These are phyloP conservation scores for Hippocampus barbouri DNA, from an alignment of 2,113 vertebrate species.

Conservation along the genomic window DNA sequence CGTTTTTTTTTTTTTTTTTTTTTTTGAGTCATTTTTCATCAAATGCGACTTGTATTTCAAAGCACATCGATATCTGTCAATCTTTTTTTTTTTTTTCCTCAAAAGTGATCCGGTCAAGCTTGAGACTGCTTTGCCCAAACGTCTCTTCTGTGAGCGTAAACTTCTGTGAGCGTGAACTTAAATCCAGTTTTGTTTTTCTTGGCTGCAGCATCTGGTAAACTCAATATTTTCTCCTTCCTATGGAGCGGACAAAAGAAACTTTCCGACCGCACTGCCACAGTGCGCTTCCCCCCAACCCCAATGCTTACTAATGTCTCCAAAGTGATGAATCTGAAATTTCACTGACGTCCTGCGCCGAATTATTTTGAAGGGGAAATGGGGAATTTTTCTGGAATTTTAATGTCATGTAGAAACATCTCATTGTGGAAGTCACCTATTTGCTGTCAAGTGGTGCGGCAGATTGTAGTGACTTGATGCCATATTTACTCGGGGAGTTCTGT, in stretches of 20 bases:
- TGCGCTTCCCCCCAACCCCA: not conserved
- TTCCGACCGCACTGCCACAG: slow-evolving; percentile 9
- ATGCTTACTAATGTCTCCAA: slow-evolving; percentile 19
- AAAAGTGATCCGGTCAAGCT: too few relatives aligned
- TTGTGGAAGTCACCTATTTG: slow-evolving; percentile 7
- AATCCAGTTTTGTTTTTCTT: slow-evolving; percentile 17
- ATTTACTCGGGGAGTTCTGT: not conserved
- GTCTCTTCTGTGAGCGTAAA: not conserved
- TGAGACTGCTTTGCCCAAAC: not conserved
- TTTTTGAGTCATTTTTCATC: too few relatives aligned
- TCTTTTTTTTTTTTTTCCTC: too few relatives aligned
- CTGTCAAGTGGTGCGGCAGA: not conserved
- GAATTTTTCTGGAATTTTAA: not conserved
- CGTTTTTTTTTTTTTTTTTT: too few relatives aligned
- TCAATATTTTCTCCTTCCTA: slow-evolving; percentile 27
- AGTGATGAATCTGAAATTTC: slow-evolving; percentile 35
- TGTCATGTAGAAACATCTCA: slow-evolving; percentile 1
- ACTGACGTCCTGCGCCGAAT: slow-evolving; percentile 26
- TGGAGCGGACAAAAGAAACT: slow-evolving; percentile 15
- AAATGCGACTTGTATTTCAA: too few relatives aligned
- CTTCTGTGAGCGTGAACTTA: slow-evolving; percentile 16
- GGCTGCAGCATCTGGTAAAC: slow-evolving; percentile 15
- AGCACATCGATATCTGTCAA: too few relatives aligned
- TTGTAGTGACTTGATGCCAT: not conserved
- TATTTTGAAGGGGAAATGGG: slow-evolving; percentile 10